Evolutionary conservation across 2,797 vertebrate species (phyloP), one percentile per base, ranked within the genome.

Genomic region (Otus scops): DNA sequence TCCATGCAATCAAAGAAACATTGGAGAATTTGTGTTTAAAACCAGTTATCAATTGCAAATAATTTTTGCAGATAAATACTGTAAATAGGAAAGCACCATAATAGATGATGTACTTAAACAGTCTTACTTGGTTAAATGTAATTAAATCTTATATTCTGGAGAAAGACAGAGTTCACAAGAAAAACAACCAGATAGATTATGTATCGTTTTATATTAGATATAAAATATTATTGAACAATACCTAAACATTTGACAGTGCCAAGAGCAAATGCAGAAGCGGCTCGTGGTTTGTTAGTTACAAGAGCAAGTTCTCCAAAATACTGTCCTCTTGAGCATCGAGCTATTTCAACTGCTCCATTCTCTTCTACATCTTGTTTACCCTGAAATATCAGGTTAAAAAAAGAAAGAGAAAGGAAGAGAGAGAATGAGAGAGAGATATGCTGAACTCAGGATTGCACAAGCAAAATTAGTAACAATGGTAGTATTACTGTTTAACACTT

Each of bases 271-370:
- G 99, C 99, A 34, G 99, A 99, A 41, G 99, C 99, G 6, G 99
- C 99, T 98, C 99, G 98, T 65, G 99, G 99, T 95, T 99, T 99
- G 98, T 99, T 99, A 60, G 99, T 99, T 88, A 99, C 99, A 86
- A 99, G 98, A 38, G 99, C 99, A 92, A 99, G 97, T 97, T 99
- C 99, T 94, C 99, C 99, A 92, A 99, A 99, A 98, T 99, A 99
- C 74, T 99, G 99, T 88, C 99, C 99, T 96, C 99, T 98, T 43
- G 98, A 98, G 97, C 99, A 99, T 54, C 98, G 98, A 76, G 99
- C 98, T 13, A 99, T 99, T 92, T 99, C 99, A 91, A 99, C 98
- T 48, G 99, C 99, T 92, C 98, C 99, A 4, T 99, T 98, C 93
- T 98, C 98, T 95, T 98, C 98, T 82, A 95, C 89, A 56, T 98